Base-by-base conservation (phyloP, 2,888 invertebrate genomes). In the Antheraea assamensis region DNA sequence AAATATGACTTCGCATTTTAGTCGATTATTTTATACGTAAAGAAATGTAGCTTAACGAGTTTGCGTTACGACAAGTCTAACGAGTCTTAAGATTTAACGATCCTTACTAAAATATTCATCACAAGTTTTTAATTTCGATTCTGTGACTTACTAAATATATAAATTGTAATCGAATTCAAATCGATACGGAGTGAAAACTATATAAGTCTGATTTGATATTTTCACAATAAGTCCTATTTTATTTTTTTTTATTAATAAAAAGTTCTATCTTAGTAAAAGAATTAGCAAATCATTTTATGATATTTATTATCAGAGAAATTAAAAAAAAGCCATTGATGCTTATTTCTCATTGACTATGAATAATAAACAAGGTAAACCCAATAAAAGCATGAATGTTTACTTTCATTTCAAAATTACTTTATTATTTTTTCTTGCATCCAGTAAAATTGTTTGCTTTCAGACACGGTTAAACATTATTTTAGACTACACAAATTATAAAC, bases 1-100 rank as follows among this genome's bases (percentile, higher is more conserved):
- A 81, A 82, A 81, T 80, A 79, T 83, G 79, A 74, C 27, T 77
- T 64, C 79, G 79, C 78, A 77, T 73, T 72, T 74, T 78, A 72
- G 76, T 75, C 71, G 30, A 76, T 76, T 77, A 76, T 76, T 77
- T 77, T 72, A 42, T 15, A 66, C 27, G 27, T 73, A 72, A 70
- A 30, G 35, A 35, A 55, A 27, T 70, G 47, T 72, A 71, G 75
- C 76, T 49, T 27, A 52, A 31, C 3, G 72, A 49, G 35, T 71
- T 70, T 42, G 24, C 19, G 35, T 70, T 15, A 31, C n/a, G 21
- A 21, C 30, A 24, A 30, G 27, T 47, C 21, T 70, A n/a, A 68
- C 35, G 21, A 35, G 68, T 21, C 7, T 68, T n/a, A 68, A 35
- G 35, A 58, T 58, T 10, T 24, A 24, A 58, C 1, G 21, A 19